Evolutionary conservation across 2,888 invertebrate species (phyloP).

Genomic region (Pherbina coryleti): DNA sequence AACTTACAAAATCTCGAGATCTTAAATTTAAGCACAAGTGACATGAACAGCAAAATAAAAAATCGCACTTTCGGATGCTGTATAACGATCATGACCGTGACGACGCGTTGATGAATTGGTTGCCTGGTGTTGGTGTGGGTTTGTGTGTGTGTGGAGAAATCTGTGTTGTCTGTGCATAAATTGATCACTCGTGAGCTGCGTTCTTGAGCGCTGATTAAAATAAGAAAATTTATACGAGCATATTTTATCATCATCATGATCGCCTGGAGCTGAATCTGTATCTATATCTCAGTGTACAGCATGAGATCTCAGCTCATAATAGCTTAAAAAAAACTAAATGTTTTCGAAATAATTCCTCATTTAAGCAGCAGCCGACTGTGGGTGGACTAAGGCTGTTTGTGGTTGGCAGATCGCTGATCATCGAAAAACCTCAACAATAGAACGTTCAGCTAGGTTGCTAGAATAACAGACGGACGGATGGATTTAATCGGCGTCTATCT

Average conservation of each 20-base stretch:
- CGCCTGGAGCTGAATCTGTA: too few relatives aligned
- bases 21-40: too few relatives aligned
- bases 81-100: slow-evolving; percentile 60
- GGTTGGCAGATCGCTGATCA: neutral
- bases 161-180: neutral
- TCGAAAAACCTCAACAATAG: neutral
- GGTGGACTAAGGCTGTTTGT: neutral
- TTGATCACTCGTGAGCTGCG: slow-evolving; percentile 46
- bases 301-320: too few relatives aligned
- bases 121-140: neutral
- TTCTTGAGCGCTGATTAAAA: slow-evolving; percentile 63
- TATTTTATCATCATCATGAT: slow-evolving; percentile 24
- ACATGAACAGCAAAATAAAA: neutral
- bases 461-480: neutral
- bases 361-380: neutral
- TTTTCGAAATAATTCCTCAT: neutral
- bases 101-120: slow-evolving; percentile 1
- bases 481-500: slow-evolving; percentile 4
- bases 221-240: slow-evolving; percentile 37
- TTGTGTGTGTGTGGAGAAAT: neutral
- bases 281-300: too few relatives aligned
- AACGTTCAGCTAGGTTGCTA: neutral
- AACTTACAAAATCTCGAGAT: too few relatives aligned
- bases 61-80: slow-evolving; percentile 12
- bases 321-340: too few relatives aligned